phyloP scores from a whole-genome alignment of 2,113 vertebrate species.

The Campylomormyrus tamandua region DNA sequence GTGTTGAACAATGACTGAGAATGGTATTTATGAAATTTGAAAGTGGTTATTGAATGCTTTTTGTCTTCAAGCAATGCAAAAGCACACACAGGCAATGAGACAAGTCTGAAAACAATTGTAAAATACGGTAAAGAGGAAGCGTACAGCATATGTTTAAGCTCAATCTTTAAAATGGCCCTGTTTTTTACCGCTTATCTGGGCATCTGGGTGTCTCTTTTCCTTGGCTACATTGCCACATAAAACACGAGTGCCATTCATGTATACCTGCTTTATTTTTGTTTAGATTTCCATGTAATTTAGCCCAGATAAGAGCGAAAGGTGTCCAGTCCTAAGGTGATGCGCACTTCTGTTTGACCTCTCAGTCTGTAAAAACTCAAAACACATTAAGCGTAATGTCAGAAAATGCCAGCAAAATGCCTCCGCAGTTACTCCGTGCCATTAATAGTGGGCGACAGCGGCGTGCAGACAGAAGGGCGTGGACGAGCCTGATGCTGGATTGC shows the following conservation, averaged over 20 bases:
- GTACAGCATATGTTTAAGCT: background rate
- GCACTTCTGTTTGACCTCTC: background rate
- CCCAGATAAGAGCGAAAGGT: background rate
- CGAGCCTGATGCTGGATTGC: too few species aligned
- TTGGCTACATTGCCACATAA: background rate
- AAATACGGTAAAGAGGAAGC: background rate
- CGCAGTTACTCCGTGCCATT: background rate
- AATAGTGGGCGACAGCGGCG: background rate
- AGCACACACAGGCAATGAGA: background rate
- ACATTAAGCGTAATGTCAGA: background rate
- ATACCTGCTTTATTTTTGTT: background rate
- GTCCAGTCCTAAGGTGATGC: background rate
- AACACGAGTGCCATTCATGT: background rate
- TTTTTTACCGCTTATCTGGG: background rate
- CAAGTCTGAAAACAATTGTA: background rate
- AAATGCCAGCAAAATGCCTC: background rate
- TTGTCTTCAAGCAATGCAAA: background rate
- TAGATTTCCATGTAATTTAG: background rate
- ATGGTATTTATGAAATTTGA: background rate
- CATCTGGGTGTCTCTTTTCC: background rate
- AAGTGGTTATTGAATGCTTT: background rate
- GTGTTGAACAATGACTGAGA: background rate
- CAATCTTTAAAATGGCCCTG: background rate
- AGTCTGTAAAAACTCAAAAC: background rate
- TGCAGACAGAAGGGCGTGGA: background rate